Base-by-base conservation (phyloP, 2,797 vertebrate genomes). In the Sphenodon punctatus region DNA sequence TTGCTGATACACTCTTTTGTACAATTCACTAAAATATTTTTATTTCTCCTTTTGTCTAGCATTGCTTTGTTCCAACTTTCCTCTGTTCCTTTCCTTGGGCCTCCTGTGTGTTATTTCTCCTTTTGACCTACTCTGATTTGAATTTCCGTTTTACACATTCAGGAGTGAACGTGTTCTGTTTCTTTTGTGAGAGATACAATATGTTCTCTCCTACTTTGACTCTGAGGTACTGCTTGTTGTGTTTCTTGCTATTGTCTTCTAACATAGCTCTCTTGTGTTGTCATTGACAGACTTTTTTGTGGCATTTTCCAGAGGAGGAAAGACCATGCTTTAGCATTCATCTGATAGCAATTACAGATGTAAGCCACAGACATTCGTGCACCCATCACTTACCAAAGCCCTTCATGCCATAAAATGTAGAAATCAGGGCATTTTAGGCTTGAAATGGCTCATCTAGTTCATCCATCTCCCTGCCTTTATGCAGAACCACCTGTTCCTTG, bases 231-330 rank as follows among this genome's bases (percentile, higher is more conserved):
- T 75, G 10, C 32, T 42, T 58, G 32, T 63, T 73, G 56, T 38
- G n/a, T 85, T 80, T 75, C 39, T 71, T 78, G 45, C 11, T 55
- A n/a, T 68, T 55, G 42, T 80, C 36, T 85, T 10, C 38, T 60
- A 13, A 49, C 67, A 34, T 48, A 56, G 42, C 72, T 64, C 43
- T 79, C 84, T 53, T 49, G 46, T 61, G 65, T 38, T 71, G 58
- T 53, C 22, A n/a, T 63, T 59, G 75, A 48, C 38, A 76, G 38
- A 23, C 43, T 84, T 74, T 56, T 56, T 56, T 15, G 14, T 32
- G 41, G 25, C 61, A 69, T 4, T 1, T 6, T 63, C 36, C 45
- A 67, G 25, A 55, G 64, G 72, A 78, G 53, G 67, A 53, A 60
- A 77, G 4, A 4, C 27, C 22, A 25, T 4, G 5, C 11, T 32